Evolutionary conservation across 2,888 invertebrate species (phyloP).

Genomic region (Chrysina gloriosa): DNA sequence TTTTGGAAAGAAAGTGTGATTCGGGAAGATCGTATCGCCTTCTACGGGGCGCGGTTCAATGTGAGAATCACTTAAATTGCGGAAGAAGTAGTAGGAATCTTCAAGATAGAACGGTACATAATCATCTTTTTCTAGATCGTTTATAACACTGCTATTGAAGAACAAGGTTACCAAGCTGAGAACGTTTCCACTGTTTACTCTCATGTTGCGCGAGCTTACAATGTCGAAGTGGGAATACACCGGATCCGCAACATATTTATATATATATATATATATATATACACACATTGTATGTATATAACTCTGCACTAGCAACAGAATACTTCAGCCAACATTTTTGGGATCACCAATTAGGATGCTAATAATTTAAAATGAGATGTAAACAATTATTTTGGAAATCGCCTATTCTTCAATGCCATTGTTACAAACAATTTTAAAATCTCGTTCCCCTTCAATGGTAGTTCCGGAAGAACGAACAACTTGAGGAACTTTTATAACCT

Average conservation of each 20-base stretch:
- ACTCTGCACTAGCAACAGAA: no score
- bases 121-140: not conserved
- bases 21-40: not conserved
- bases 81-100: not conserved
- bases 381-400: no score
- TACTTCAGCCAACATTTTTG: not conserved
- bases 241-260: not conserved
- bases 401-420: no score
- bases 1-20: not conserved
- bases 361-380: no score
- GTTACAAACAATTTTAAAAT: no score
- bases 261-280: not conserved
- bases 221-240: not conserved
- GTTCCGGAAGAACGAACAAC: no score
- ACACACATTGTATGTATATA: no score
- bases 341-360: no score
- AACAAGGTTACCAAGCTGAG: conserved; percentile 1
- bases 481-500: no score
- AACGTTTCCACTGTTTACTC: not conserved
- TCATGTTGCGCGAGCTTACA: not conserved
- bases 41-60: not conserved
- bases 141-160: conserved; percentile 3
- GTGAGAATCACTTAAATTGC: not conserved
- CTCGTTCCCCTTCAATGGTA: no score
- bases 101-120: not conserved